phyloP scores from a whole-genome alignment of 2,888 invertebrate species.

The Alloscopus bannaensis region DNA sequence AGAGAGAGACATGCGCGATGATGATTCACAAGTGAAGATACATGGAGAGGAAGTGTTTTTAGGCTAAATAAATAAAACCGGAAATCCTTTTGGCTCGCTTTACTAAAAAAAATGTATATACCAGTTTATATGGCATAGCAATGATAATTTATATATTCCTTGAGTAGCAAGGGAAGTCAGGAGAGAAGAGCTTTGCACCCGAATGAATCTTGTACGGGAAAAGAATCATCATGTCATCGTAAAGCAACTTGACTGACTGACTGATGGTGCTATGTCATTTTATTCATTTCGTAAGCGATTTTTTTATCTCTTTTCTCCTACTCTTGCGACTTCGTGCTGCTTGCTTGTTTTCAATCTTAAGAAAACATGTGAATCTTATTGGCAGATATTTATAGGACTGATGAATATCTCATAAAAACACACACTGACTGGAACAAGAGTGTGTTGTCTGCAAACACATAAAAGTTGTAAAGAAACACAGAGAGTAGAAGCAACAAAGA shows the following conservation, averaged over 20 bases:
- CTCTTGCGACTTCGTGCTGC: not conserved
- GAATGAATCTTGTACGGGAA: constrained; percentile 31
- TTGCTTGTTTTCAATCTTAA: not conserved
- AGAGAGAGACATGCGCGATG: too few relatives aligned
- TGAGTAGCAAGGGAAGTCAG: too few relatives aligned
- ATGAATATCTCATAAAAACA: constrained; percentile 41
- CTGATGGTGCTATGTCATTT: constrained; percentile 48
- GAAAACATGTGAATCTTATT: constrained; percentile 40
- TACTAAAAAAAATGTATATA: constrained; percentile 30
- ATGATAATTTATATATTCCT: too few relatives aligned
- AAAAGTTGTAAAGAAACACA: too few relatives aligned
- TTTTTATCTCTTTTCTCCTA: constrained; percentile 16
- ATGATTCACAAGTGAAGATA: too few relatives aligned
- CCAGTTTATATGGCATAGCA: too few relatives aligned
- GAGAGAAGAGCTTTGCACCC: too few relatives aligned
- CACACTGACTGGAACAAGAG: not conserved
- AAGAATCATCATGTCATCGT: constrained; percentile 33
- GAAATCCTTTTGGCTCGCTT: constrained; percentile 56
- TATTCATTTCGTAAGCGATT: constrained; percentile 39
- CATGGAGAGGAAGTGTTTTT: constrained; percentile 43
- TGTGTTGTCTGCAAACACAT: not conserved
- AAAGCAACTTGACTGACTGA: constrained; percentile 45
- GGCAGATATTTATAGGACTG: constrained; percentile 57
- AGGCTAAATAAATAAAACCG: constrained; percentile 61
- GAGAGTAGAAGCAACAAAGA: too few relatives aligned